Conservation (phyloP, 2,888 invertebrate species). For the Nycteola revayana region DNA sequence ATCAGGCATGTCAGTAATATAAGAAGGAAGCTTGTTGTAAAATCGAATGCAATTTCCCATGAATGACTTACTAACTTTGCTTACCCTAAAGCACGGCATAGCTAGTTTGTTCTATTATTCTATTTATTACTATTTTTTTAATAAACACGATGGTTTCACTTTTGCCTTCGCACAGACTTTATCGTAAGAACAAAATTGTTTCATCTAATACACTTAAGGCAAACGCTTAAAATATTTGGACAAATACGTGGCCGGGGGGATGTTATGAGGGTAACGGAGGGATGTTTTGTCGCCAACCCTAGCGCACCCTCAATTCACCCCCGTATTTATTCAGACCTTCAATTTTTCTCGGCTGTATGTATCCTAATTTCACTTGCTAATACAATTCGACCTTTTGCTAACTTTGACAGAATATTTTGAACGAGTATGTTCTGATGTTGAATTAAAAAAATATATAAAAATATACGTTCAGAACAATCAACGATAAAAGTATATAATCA, state of each 20-base stretch:
- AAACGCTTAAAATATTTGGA: conserved; percentile 31
- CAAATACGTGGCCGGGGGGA: conserved; percentile 21
- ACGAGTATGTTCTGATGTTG: conserved; percentile 16
- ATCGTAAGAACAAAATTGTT: conserved; percentile 6
- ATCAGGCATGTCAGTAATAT: too few relatives aligned
- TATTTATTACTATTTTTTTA: too few relatives aligned
- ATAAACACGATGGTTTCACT: too few relatives aligned
- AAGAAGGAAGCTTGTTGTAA: too few relatives aligned
- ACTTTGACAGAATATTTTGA: conserved; percentile 1
- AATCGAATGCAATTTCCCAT: too few relatives aligned
- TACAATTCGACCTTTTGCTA: conserved; percentile 29
- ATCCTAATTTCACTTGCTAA: conserved; percentile 35
- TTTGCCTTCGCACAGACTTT: conserved; percentile 6
- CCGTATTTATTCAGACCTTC: conserved; percentile 26
- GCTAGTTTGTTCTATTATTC: too few relatives aligned
- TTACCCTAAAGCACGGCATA: too few relatives aligned
- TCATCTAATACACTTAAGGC: conserved; percentile 18
- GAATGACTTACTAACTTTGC: too few relatives aligned
- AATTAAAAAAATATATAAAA: too few relatives aligned
- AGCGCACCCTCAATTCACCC: conserved; percentile 21
- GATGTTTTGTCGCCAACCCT: conserved; percentile 36
- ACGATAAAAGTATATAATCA: too few relatives aligned
- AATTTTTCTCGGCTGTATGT: conserved; percentile 20
- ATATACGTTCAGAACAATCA: too few relatives aligned
- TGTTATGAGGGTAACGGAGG: conserved; percentile 25